Percentiles rank a stretch among this genome's conserved stretches.
Conservation (phyloP, 2,888 invertebrate genomes). For the Dorcus hopei region DNA sequence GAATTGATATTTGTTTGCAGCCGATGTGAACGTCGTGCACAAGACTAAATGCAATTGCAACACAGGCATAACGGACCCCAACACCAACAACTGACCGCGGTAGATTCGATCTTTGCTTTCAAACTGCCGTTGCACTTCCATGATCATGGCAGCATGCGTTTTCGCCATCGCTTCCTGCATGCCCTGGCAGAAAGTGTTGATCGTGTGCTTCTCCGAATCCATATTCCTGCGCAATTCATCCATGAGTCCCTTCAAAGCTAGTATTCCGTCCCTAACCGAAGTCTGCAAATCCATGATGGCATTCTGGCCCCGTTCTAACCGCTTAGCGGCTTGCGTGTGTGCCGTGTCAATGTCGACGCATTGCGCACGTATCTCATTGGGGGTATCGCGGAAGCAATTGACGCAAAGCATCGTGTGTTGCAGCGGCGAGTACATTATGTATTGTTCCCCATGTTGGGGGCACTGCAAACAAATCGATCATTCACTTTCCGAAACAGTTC, state of each 20-base stretch:
- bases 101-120: slow-evolving; percentile 51
- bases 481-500: neutral
- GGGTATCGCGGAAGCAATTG: slow-evolving; percentile 69
- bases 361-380: slow-evolving; percentile 63
- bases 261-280: slow-evolving; percentile 64
- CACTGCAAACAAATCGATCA: slow-evolving; percentile 49
- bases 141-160: slow-evolving; percentile 62
- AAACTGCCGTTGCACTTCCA: slow-evolving; percentile 65
- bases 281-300: slow-evolving; percentile 52
- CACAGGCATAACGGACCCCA: slow-evolving; percentile 63
- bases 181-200: slow-evolving; percentile 64
- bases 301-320: slow-evolving; percentile 61
- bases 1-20: slow-evolving; percentile 72
- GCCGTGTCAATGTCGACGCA: slow-evolving; percentile 74
- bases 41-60: slow-evolving; percentile 67
- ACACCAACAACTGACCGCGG: slow-evolving; percentile 42
- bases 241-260: slow-evolving; percentile 62
- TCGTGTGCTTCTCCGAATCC: slow-evolving; percentile 63
- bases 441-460: slow-evolving; percentile 67
- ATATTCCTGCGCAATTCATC: slow-evolving; percentile 65
- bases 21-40: slow-evolving; percentile 67
- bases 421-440: slow-evolving; percentile 70
- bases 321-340: slow-evolving; percentile 67
- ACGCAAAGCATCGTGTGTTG: slow-evolving; percentile 71
- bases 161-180: slow-evolving; percentile 64